Evolutionary conservation across 2,888 invertebrate species (phyloP).

Genomic region (Phortica magna): DNA sequence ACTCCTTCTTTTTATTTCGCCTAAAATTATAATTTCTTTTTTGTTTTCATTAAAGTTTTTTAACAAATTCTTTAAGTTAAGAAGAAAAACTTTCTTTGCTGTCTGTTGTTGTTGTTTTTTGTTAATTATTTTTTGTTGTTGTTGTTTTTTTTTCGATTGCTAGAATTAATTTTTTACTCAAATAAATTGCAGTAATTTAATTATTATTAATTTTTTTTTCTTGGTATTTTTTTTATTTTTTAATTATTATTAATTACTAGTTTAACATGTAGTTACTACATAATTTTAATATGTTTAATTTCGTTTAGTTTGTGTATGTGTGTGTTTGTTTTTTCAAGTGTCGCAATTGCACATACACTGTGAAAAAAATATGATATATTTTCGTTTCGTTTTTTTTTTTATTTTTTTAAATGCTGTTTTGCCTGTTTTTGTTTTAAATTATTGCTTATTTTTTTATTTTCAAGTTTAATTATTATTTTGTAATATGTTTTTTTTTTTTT

Average conservation of each 20-base stretch:
- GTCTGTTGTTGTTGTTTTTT: background rate
- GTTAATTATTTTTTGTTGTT: background rate
- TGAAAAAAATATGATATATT: constrained; percentile 13
- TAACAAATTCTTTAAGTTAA: constrained; percentile 6
- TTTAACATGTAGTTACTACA: constrained; percentile 71
- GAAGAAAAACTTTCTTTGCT: constrained; percentile 4
- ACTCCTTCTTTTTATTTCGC: constrained; percentile 29
- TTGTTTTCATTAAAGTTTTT: constrained; percentile 21
- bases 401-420: constrained; percentile 35
- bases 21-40: constrained; percentile 39
- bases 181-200: constrained; percentile 35
- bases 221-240: constrained; percentile 34
- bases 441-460: constrained; percentile 24
- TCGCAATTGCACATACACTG: constrained; percentile 11
- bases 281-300: constrained; percentile 62
- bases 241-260: constrained; percentile 59
- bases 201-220: constrained; percentile 22
- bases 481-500: background rate
- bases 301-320: constrained; percentile 20
- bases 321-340: background rate
- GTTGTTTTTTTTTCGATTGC: constrained; percentile 17
- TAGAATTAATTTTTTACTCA: constrained; percentile 14
- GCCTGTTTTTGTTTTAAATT: constrained; percentile 32
- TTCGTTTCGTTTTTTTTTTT: constrained; percentile 22
- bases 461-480: background rate